Evolutionary conservation across 2,797 vertebrate genomes (phyloP).

Genomic region (Cynopterus sphinx): DNA sequence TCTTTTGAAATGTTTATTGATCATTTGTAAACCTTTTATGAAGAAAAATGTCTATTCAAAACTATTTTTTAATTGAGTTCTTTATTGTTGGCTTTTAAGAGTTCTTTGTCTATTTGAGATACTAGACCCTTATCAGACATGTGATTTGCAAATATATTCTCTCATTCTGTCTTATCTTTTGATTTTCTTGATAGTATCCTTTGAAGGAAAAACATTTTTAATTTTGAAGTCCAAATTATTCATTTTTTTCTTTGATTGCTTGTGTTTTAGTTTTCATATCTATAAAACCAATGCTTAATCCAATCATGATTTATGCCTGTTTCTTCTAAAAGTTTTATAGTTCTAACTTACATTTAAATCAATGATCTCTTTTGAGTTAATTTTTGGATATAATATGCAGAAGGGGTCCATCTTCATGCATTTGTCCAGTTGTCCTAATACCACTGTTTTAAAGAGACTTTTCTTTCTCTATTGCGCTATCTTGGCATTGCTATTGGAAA

Average conservation of each 20-base stretch:
- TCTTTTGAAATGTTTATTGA: not conserved
- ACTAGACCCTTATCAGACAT: not conserved
- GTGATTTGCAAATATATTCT: not conserved
- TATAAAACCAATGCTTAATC: conserved; percentile 15
- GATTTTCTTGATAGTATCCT: no score
- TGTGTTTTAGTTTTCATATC: not conserved
- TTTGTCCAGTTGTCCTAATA: not conserved
- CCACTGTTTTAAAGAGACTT: not conserved
- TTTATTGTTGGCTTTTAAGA: not conserved
- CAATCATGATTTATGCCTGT: not conserved
- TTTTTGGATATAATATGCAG: not conserved
- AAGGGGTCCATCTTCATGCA: not conserved
- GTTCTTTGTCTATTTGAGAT: not conserved
- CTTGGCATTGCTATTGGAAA: not conserved
- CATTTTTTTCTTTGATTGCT: not conserved
- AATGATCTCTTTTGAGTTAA: not conserved
- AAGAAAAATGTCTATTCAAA: not conserved
- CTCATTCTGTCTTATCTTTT: not conserved
- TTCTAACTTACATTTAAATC: not conserved
- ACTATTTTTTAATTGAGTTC: not conserved
- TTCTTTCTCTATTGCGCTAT: not conserved
- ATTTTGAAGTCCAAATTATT: not conserved
- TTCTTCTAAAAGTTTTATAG: not conserved
- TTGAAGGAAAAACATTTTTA: not conserved
- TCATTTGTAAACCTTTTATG: not conserved